Conservation (phyloP, 2,888 invertebrate genomes). For the Dicyrtoma fusca region DNA sequence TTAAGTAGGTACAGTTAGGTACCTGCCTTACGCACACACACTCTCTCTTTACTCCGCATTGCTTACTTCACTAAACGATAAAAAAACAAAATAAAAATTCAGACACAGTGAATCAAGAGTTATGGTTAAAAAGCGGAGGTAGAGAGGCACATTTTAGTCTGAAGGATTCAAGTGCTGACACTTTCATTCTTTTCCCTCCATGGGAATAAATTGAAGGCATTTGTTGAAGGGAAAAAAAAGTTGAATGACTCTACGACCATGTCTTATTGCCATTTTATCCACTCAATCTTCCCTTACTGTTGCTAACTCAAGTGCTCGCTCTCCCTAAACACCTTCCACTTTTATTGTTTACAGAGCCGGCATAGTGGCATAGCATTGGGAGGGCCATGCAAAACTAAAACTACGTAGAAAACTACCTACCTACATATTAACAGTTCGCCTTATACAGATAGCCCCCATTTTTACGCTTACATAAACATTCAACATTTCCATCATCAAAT, state of each 20-base stretch:
- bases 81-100: background rate
- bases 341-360: background rate
- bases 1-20: too few relatives aligned
- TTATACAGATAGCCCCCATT: background rate
- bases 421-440: too few relatives aligned
- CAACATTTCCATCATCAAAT: constrained; percentile 2
- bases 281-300: constrained; percentile 29
- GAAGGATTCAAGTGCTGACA: constrained; percentile 23
- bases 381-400: too few relatives aligned
- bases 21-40: too few relatives aligned
- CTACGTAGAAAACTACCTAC: too few relatives aligned
- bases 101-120: background rate
- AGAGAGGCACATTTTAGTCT: background rate
- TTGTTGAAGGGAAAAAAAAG: background rate
- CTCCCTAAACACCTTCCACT: background rate
- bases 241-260: constrained; percentile 28
- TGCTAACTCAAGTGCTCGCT: constrained; percentile 12
- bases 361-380: too few relatives aligned
- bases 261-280: constrained; percentile 35
- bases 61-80: background rate
- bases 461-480: constrained; percentile 13
- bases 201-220: constrained; percentile 36
- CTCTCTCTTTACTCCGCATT: too few relatives aligned
- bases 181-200: constrained; percentile 34
- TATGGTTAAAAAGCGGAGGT: background rate